Evolutionary conservation across 2,113 vertebrate species (phyloP).

Genomic region (Neodon shergylaensis): DNA sequence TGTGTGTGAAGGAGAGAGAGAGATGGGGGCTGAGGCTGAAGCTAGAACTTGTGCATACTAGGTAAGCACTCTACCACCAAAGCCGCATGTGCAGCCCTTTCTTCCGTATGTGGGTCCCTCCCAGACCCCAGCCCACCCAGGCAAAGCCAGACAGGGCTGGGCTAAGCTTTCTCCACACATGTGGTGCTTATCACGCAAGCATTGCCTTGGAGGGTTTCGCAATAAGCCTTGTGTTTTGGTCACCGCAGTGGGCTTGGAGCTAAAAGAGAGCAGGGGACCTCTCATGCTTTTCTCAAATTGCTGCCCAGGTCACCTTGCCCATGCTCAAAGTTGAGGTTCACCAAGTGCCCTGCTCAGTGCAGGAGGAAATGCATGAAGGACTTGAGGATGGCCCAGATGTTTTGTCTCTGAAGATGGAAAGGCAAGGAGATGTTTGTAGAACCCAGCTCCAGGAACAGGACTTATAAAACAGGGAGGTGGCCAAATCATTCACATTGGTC

Average conservation of each 20-base stretch:
- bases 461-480: conserved; percentile 72
- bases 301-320: background rate
- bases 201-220: conserved; percentile 32
- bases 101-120: conserved; percentile 43
- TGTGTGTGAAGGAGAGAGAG: background rate
- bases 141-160: background rate
- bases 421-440: conserved; percentile 14
- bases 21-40: background rate
- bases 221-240: conserved; percentile 51
- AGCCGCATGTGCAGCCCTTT: background rate
- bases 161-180: conserved; percentile 44
- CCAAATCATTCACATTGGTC: conserved; percentile 57
- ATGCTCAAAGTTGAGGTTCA: background rate
- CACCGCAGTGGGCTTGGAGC: background rate
- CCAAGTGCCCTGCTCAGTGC: background rate
- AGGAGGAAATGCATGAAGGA: background rate
- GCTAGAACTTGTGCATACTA: background rate
- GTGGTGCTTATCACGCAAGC: conserved; percentile 71
- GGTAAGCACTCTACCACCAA: background rate
- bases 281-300: background rate
- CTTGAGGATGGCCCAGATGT: background rate
- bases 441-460: background rate
- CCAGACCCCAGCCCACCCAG: conserved; percentile 64
- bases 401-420: background rate
- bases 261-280: background rate